Evolutionary conservation across 2,797 vertebrate genomes (phyloP), one percentile per base, ranked within the genome.

Genomic region (Scolopax bukidnonensis): DNA sequence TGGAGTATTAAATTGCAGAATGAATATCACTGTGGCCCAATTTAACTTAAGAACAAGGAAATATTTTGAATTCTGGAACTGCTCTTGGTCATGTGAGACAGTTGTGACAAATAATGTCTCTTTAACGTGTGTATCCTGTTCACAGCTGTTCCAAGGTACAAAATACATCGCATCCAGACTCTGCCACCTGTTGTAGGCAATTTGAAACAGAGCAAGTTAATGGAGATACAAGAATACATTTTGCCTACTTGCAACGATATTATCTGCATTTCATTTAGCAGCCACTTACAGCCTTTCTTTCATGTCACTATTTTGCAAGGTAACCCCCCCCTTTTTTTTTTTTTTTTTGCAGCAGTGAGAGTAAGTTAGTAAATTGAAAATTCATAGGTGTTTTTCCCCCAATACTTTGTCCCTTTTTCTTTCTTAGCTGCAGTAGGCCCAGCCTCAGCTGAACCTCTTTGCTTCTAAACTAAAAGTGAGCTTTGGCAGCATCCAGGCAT

Each of bases 91-190:
- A 95, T 91, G 79, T 53, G 97, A 98, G 96, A 97, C 91, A 56
- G 92, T 91, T 89, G 59, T 3, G 0, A 92, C 86, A 89, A 96
- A 64, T 89, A 94, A 96, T 75, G 84, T 97, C 93, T 96, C 96
- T 96, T 96, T 79, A 96, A 92, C 88, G 50, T 48, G 75, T 40
- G 47, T 60, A 33, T 70, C 69, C 96, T 77, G 61, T 38, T 79
- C 97, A 95, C 97, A 97, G 97, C 97, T 98, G 98, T 96, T 97
- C 80, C 89, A 97, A 98, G 97, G 98, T 98, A 98, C 86, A 11
- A 91, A 93, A 96, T 97, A 78, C 73, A 85, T 92, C 88, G 87
- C 80, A 75, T 94, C 90, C 84, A 95, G 96, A 86, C 90, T 88
- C 64, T 16, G 48, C 90, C 98, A 98, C 98, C 97, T 98, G 97